phyloP scores from a whole-genome alignment of 2,797 vertebrate species.

The Oceanodroma leucorhoa region DNA sequence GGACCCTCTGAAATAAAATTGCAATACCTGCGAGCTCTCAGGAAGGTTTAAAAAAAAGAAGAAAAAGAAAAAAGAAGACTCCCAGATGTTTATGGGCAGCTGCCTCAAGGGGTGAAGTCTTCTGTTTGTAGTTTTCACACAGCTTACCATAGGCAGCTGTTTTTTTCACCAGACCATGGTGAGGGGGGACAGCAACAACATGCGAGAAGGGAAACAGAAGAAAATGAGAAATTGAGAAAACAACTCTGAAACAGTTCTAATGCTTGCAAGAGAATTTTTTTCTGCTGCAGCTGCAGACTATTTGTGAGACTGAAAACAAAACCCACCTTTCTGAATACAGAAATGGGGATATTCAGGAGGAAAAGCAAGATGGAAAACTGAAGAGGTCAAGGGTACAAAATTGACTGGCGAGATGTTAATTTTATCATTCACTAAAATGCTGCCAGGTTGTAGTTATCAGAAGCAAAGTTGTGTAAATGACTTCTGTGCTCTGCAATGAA shows the following conservation, averaged over 20 bases:
- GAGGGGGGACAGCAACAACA: neutral
- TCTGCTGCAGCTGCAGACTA: neutral
- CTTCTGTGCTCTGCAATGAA: neutral
- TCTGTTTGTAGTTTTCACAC: neutral
- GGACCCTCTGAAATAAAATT: neutral
- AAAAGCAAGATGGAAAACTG: neutral
- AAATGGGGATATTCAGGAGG: neutral
- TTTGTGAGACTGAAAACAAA: neutral
- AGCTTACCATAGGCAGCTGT: neutral
- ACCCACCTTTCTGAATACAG: neutral
- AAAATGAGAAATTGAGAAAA: neutral
- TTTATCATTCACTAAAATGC: neutral
- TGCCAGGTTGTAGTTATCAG: neutral
- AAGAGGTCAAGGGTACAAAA: neutral
- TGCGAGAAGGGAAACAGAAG: neutral
- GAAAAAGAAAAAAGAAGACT: fast-evolving
- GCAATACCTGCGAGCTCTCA: neutral
- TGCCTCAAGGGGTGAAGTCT: neutral
- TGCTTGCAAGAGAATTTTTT: neutral
- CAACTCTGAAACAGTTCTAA: neutral
- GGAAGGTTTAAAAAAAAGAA: neutral
- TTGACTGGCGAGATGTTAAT: neutral
- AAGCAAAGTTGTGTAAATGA: neutral
- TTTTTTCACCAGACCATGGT: neutral
- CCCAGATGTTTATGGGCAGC: neutral